A percentile compares a stretch with the other conserved stretches of the same genome.
Conservation (phyloP, 2,888 invertebrate genomes). For the Heteropelma amictum region DNA sequence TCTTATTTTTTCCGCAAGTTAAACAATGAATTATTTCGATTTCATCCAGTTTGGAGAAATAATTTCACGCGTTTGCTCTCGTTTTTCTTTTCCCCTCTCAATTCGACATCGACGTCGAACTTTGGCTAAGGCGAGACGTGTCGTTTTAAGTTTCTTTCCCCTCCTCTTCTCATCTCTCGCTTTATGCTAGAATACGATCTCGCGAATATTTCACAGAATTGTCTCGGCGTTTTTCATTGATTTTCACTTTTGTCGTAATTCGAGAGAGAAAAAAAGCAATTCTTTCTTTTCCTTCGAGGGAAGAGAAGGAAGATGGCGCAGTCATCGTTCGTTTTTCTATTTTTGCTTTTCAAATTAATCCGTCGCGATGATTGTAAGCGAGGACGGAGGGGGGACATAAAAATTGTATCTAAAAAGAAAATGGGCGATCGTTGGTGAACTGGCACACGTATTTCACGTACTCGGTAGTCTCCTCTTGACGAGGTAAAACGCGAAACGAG, state of each 20-base stretch:
- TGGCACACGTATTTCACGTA: slow-evolving; percentile 48
- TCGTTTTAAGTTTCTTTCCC: neutral
- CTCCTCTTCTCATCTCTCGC: neutral
- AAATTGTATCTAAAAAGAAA: slow-evolving; percentile 8
- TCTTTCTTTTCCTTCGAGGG: too few species aligned
- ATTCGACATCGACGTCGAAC: slow-evolving; percentile 45
- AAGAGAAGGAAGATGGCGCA: too few species aligned
- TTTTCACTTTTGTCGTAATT: too few species aligned
- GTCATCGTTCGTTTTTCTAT: too few species aligned
- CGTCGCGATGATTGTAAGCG: slow-evolving; percentile 44
- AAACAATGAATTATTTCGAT: slow-evolving; percentile 34
- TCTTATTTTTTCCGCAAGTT: slow-evolving; percentile 32
- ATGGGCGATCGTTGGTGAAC: slow-evolving; percentile 47
- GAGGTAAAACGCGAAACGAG: slow-evolving; percentile 29
- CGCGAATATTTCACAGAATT: too few species aligned
- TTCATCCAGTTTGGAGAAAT: slow-evolving; percentile 42
- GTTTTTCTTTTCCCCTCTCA: neutral
- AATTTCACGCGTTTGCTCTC: neutral
- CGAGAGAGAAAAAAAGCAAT: too few species aligned
- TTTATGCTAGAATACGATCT: neutral
- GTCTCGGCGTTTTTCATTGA: too few species aligned
- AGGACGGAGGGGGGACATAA: slow-evolving; percentile 23
- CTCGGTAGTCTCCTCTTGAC: slow-evolving; percentile 18
- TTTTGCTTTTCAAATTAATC: slow-evolving; percentile 34
- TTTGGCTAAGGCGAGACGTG: slow-evolving; percentile 59